Evolutionary conservation across 2,797 vertebrate species (phyloP), one percentile per base, ranked within the genome.

Genomic region (Coracias cyanogaster): DNA sequence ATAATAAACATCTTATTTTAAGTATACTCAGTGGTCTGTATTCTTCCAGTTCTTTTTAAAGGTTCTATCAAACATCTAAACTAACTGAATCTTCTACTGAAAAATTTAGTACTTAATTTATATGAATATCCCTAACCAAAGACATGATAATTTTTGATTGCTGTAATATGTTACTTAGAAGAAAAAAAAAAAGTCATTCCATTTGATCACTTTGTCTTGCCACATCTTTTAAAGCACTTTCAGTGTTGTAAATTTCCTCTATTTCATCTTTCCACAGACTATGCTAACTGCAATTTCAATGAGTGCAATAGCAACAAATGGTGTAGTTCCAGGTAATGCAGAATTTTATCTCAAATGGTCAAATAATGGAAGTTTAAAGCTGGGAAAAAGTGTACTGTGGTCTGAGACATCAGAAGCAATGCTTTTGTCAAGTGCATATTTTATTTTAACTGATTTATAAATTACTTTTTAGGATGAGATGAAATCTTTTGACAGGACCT

Each of bases 271-370:
- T 93, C 61, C 77, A 70, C 98, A 99, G 99, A 99, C 99, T 6
- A 99, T 99, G 99, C 97, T 99, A 95, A 99, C 99, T 1, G 99
- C 99, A 65, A 99, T 99, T 98, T 99, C 99, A 74, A 99, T 99
- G 99, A 99, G 99, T 89, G 99, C 99, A 33, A 99, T 99, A 31
- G 99, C 99, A 74, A 99, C 99, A 52, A 99, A 99, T 14, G 99
- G 99, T 10, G 99, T 99, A 5, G 99, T 99, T 84, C 99, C 99
- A 98, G 99, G 99, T 99, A 97, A 95, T 37, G 25, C 73, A 33
- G 31, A 60, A 26, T 69, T 95, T 93, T 82, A 37, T 74, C 35
- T 85, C 72, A 55, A 57, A 58, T 69, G 8, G 4, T 15, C 65
- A 65, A 82, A 76, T 70, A 10, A 49, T 76, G 28, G 4, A 62